Percentiles rank a stretch among this genome's conserved stretches.
Conservation (phyloP, 1,140 invertebrate genomes). For the Aphelinus atriplicis region DNA sequence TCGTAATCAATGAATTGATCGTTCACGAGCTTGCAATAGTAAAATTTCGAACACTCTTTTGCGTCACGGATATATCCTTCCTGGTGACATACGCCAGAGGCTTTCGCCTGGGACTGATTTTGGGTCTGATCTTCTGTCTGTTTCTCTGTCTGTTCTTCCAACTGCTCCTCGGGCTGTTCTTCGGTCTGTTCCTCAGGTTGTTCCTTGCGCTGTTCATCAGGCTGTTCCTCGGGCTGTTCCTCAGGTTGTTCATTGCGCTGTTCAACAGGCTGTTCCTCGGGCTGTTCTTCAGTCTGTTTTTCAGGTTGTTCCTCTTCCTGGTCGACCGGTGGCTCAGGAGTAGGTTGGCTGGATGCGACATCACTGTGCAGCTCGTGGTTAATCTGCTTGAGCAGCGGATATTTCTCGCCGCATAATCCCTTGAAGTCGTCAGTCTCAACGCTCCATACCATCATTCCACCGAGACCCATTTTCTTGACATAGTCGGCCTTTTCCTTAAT, state of each 20-base stretch:
- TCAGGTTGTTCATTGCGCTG: not conserved
- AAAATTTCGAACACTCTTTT: constrained; percentile 48
- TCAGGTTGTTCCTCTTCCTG: too few relatives aligned
- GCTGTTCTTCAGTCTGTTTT: too few relatives aligned
- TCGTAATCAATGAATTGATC: not conserved
- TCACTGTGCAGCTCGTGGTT: not conserved
- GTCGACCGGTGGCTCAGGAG: too few relatives aligned
- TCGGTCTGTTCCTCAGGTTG: too few relatives aligned
- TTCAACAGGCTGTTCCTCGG: too few relatives aligned
- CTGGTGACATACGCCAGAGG: constrained; percentile 39
- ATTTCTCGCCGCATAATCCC: constrained; percentile 38
- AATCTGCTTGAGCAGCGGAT: constrained; percentile 12
- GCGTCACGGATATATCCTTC: constrained; percentile 49
- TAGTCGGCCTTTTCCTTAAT: constrained; percentile 36
- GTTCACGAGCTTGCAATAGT: constrained; percentile 39
- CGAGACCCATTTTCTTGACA: constrained; percentile 50
- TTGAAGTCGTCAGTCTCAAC: constrained; percentile 72
- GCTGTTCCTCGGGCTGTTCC: not conserved
- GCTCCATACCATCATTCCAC: constrained; percentile 72
- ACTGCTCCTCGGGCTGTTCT: too few relatives aligned
- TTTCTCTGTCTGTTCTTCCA: too few relatives aligned
- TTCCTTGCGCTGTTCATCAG: too few relatives aligned
- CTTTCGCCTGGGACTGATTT: not conserved
- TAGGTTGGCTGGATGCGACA: too few relatives aligned
- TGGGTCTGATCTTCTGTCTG: not conserved